Percentiles rank a stretch among this genome's conserved stretches.
Conservation (phyloP, 1,140 invertebrate genomes). For the Rhagoletis pomonella region DNA sequence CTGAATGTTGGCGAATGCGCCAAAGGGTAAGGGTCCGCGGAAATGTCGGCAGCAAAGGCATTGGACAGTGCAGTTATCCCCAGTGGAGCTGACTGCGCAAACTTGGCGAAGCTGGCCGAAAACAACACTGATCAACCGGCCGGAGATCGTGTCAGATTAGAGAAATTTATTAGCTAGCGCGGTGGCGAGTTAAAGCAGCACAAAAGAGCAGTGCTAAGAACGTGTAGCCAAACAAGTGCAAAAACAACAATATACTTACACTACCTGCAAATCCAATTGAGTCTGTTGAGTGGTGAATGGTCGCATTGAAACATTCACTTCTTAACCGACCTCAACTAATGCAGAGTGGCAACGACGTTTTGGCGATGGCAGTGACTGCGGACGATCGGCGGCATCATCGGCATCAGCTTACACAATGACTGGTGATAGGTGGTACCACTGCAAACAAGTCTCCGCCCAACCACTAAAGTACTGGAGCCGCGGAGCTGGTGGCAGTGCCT, state of each 20-base stretch:
- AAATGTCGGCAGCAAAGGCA: not conserved
- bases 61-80: not conserved
- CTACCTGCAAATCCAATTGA: constrained; percentile 33
- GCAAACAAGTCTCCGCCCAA: not conserved
- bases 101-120: not conserved
- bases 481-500: constrained; percentile 26
- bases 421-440: not conserved
- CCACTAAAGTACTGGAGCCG: constrained; percentile 12
- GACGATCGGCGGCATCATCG: not conserved
- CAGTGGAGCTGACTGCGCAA: not conserved
- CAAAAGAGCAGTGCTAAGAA: not conserved
- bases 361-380: not conserved
- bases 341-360: not conserved
- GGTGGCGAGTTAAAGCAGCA: not conserved
- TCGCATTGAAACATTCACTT: constrained; percentile 43
- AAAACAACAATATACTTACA: not conserved
- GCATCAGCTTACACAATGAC: not conserved
- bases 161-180: constrained; percentile 56
- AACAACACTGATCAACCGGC: constrained; percentile 45
- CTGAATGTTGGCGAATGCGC: not conserved
- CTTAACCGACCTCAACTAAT: constrained; percentile 17
- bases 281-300: constrained; percentile 35
- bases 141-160: constrained; percentile 55
- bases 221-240: constrained; percentile 46
- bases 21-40: not conserved